Conservation (phyloP, 2,797 vertebrate genomes). For the Clarias fuscus region DNA sequence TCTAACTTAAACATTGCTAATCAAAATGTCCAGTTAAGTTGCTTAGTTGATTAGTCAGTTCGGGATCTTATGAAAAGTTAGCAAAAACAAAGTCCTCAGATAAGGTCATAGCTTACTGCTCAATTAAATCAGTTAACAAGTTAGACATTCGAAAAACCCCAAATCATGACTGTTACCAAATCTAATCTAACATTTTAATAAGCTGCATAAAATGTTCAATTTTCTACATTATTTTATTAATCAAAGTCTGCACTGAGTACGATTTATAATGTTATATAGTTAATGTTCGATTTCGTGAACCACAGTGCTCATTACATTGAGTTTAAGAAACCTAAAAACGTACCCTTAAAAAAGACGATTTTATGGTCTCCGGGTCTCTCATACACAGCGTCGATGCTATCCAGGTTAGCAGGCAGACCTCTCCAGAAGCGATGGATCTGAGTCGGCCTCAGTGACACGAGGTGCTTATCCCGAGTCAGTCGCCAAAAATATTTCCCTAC, state of each 20-base stretch:
- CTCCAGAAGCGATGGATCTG: conserved; percentile 96
- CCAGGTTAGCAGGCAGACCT: conserved; percentile 87
- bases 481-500: conserved; percentile 95
- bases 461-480: conserved; percentile 89
- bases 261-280: not conserved
- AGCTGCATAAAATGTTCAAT: no score
- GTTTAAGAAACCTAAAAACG: not conserved
- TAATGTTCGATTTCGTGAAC: not conserved
- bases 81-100: not conserved
- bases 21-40: not conserved
- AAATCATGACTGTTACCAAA: not conserved
- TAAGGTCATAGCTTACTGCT: not conserved
- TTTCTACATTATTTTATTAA: not conserved
- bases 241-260: not conserved
- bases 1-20: not conserved
- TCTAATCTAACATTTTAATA: not conserved
- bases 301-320: no score
- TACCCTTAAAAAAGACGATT: conserved; percentile 97
- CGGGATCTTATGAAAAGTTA: not conserved
- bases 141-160: not conserved
- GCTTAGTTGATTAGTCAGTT: not conserved
- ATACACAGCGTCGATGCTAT: conserved; percentile 89
- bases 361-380: conserved; percentile 91
- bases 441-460: conserved; percentile 91
- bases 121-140: not conserved